Evolutionary conservation across 2,113 vertebrate genomes (phyloP).

Genomic region (Conger conger): DNA sequence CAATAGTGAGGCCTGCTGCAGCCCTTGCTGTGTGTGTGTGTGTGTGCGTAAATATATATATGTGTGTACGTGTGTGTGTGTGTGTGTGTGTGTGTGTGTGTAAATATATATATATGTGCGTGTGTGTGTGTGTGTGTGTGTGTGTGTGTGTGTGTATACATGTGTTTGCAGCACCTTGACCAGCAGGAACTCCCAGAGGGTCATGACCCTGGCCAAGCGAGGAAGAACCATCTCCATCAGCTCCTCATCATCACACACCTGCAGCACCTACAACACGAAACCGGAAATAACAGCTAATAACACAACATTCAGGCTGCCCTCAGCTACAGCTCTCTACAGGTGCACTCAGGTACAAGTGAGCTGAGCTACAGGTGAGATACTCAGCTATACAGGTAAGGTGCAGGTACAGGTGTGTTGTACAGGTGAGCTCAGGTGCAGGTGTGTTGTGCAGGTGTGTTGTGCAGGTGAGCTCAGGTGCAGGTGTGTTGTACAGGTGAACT

Average conservation of each 20-base stretch:
- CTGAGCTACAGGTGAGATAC: no score
- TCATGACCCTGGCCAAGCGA: slow-evolving; percentile 79
- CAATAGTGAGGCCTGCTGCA: no score
- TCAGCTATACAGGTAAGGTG: no score
- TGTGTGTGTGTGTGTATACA: not conserved
- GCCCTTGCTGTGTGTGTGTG: not conserved
- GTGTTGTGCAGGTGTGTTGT: not conserved
- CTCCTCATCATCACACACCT: slow-evolving; percentile 83
- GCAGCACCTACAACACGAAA: slow-evolving; percentile 71
- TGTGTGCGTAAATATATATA: no score
- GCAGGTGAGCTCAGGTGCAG: not conserved
- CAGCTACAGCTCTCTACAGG: not conserved
- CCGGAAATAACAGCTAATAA: no score
- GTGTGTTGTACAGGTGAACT: not conserved
- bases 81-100: not conserved
- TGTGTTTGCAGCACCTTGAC: slow-evolving; percentile 75
- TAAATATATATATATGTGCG: not conserved
- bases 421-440: not conserved
- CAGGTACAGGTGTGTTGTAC: not conserved
- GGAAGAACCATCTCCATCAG: slow-evolving; percentile 87
- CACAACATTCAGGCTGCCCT: no score
- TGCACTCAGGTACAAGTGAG: not conserved
- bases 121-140: not conserved
- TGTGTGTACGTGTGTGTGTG: no score
- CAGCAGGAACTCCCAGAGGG: slow-evolving; percentile 87